phyloP scores from a whole-genome alignment of 2,113 vertebrate genomes.

The Megatriorchis doriae region DNA sequence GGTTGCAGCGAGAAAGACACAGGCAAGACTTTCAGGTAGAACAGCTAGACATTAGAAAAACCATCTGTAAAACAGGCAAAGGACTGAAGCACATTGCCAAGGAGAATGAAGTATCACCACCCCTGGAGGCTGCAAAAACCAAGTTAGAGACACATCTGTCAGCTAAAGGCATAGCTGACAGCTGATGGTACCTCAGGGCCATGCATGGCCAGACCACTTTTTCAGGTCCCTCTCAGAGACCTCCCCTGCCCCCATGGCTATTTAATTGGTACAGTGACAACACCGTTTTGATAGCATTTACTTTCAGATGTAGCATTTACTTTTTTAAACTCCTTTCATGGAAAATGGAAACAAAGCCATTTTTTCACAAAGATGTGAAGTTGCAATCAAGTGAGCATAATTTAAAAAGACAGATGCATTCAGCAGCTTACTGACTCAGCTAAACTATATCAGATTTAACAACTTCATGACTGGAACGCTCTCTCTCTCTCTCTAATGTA shows the following conservation, averaged over 20 bases:
- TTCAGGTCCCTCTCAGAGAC: neutral
- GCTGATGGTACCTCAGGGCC: neutral
- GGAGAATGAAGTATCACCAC: neutral
- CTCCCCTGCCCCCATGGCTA: neutral
- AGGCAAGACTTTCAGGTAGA: neutral
- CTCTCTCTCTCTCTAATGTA: neutral
- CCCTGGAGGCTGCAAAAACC: neutral
- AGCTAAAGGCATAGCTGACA: neutral
- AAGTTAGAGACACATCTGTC: neutral
- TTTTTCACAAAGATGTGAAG: neutral
- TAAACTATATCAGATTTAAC: neutral
- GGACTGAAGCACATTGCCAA: neutral
- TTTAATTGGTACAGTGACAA: neutral
- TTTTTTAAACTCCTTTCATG: neutral
- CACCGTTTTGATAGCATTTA: neutral
- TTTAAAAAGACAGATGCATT: neutral
- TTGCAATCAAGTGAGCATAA: neutral
- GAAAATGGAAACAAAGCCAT: neutral
- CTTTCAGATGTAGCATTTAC: neutral
- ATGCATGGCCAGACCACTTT: neutral
- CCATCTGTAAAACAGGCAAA: neutral
- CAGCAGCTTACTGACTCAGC: neutral
- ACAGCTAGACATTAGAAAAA: neutral
- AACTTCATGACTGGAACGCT: neutral
- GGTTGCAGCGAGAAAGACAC: neutral